Evolutionary conservation across 2,113 vertebrate genomes (phyloP).

Genomic region (Piaya cayana): DNA sequence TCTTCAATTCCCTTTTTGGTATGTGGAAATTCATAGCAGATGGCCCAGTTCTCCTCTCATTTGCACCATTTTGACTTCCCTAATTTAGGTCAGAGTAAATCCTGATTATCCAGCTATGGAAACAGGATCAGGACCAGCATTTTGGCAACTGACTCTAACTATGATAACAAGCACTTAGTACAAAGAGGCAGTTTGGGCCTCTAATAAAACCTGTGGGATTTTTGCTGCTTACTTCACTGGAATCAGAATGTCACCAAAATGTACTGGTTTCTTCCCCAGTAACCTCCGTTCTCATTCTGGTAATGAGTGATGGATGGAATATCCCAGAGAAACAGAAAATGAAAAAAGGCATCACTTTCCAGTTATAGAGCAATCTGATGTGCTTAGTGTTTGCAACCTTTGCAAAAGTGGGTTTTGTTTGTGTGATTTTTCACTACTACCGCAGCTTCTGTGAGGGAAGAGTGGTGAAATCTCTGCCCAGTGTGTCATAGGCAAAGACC

Average conservation of each 20-base stretch:
- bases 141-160: not conserved
- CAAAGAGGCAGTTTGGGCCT: not conserved
- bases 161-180: not conserved
- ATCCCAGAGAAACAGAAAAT: not conserved
- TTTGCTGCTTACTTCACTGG: not conserved
- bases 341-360: not conserved
- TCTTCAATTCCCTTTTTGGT: not conserved
- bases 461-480: not conserved
- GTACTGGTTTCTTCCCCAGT: not conserved
- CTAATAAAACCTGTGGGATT: not conserved
- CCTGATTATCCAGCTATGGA: constrained; percentile 31
- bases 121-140: not conserved
- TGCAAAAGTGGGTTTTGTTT: constrained; percentile 14
- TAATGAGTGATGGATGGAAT: not conserved
- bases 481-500: not conserved
- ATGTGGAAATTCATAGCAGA: constrained; percentile 29
- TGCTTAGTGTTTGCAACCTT: not conserved
- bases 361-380: not conserved
- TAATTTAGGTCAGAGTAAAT: constrained; percentile 29
- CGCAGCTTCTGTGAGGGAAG: not conserved
- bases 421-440: not conserved
- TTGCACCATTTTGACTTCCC: constrained; percentile 26
- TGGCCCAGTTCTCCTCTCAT: constrained; percentile 19
- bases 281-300: not conserved
- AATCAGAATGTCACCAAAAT: not conserved